Conservation (phyloP, 2,113 vertebrate genomes). For the Artemisiospiza belli region DNA sequence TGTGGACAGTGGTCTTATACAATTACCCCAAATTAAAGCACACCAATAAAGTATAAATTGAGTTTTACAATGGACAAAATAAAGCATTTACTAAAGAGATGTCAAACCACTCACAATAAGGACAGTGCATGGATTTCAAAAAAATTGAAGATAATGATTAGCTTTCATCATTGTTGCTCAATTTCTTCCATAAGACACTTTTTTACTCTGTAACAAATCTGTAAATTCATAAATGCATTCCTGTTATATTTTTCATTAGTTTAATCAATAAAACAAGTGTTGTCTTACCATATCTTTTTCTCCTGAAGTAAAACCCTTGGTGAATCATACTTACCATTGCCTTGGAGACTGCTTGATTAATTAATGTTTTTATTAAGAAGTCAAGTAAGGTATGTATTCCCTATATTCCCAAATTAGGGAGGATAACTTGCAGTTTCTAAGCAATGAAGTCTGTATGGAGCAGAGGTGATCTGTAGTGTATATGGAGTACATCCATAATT, state of each 20-base stretch:
- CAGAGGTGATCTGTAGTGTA: background rate
- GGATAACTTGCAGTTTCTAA: background rate
- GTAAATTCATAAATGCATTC: background rate
- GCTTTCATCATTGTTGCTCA: background rate
- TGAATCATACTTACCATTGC: background rate
- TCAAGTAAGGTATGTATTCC: background rate
- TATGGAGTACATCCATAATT: background rate
- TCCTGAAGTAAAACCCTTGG: background rate
- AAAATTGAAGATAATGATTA: background rate
- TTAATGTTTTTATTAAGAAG: background rate
- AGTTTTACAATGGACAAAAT: background rate
- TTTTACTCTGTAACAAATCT: background rate
- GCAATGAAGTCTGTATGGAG: background rate
- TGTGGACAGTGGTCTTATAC: background rate
- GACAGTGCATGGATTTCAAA: background rate
- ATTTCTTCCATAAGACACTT: background rate
- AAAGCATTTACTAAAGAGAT: background rate
- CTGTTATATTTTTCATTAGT: background rate
- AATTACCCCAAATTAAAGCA: background rate
- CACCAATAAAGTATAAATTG: background rate
- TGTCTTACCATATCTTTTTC: background rate
- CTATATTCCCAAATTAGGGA: background rate
- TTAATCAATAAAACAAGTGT: background rate
- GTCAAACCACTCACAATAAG: background rate
- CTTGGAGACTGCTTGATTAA: background rate